Conservation (phyloP, 2,113 vertebrate genomes). For the Sminthopsis crassicaudata region DNA sequence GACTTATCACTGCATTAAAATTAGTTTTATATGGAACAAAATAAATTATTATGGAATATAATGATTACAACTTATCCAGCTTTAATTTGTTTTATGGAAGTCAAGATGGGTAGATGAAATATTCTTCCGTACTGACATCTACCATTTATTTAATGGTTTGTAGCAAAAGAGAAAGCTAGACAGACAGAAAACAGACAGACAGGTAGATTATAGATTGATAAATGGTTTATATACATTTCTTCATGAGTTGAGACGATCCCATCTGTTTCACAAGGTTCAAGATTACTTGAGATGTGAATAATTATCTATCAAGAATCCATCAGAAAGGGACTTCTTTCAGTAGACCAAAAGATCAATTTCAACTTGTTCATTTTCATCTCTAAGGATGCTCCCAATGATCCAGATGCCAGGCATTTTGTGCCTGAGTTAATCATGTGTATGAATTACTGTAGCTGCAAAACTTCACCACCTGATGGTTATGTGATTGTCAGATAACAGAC, state of each 20-base stretch:
- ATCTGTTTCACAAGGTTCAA: background rate
- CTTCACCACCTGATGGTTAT: background rate
- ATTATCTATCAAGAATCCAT: background rate
- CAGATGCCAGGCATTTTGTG: background rate
- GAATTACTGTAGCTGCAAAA: background rate
- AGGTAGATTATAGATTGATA: background rate
- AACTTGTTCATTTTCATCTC: background rate
- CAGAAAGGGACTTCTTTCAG: background rate
- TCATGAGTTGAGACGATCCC: background rate
- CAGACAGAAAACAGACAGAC: too few species aligned
- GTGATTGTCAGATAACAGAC: background rate
- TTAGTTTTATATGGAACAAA: background rate
- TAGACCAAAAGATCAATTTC: background rate
- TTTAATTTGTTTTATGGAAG: background rate
- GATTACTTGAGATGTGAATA: background rate
- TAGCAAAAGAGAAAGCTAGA: background rate
- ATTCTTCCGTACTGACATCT: background rate
- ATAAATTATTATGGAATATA: background rate
- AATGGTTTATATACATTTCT: background rate
- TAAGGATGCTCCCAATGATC: background rate
- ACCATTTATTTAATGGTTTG: background rate
- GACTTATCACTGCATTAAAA: background rate
- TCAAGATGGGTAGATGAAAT: background rate
- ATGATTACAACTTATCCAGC: background rate
- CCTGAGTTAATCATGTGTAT: background rate